Conservation (phyloP, 23 tunicate species). For the Corella eumyota region DNA sequence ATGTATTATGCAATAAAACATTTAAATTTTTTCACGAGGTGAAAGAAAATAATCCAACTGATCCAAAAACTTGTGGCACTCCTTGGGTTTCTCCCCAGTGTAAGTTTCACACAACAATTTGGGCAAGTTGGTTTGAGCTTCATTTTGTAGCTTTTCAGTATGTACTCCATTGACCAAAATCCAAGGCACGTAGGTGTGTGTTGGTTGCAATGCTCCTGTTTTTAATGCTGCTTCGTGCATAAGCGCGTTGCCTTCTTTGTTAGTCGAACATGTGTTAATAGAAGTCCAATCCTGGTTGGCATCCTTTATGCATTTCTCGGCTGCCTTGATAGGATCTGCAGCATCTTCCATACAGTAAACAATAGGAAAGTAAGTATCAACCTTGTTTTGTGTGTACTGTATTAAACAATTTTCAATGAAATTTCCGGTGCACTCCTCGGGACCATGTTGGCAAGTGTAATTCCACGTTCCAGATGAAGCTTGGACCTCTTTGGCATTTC, state of each 20-base stretch:
- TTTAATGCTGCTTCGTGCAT: conserved; percentile 54
- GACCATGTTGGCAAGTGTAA: conserved; percentile 90
- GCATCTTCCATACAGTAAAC: conserved; percentile 71
- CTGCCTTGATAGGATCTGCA: conserved; percentile 54
- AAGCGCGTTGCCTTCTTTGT: conserved; percentile 57
- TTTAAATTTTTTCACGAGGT: no score
- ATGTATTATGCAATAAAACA: no score
- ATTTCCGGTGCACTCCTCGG: conserved; percentile 69
- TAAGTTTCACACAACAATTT: conserved; percentile 60
- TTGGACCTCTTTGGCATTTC: conserved; percentile 66
- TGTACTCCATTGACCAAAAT: conserved; percentile 61
- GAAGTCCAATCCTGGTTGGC: conserved; percentile 33
- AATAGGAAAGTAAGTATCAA: conserved; percentile 57
- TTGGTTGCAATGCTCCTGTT: conserved; percentile 56
- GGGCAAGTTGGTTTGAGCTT: conserved; percentile 43
- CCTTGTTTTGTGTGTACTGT: conserved; percentile 20
- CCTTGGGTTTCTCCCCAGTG: conserved; percentile 37
- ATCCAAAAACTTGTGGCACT: conserved; percentile 18
- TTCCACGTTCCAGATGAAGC: conserved; percentile 47
- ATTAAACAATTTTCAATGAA: conserved; percentile 77
- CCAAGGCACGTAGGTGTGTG: conserved; percentile 70
- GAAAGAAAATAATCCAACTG: no score
- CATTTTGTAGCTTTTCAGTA: conserved; percentile 58
- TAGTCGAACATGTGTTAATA: conserved; percentile 52
- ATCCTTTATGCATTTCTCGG: conserved; percentile 41